phyloP scores from a whole-genome alignment of 1,140 invertebrate genomes.

The Yoshiicerus persimilis region DNA sequence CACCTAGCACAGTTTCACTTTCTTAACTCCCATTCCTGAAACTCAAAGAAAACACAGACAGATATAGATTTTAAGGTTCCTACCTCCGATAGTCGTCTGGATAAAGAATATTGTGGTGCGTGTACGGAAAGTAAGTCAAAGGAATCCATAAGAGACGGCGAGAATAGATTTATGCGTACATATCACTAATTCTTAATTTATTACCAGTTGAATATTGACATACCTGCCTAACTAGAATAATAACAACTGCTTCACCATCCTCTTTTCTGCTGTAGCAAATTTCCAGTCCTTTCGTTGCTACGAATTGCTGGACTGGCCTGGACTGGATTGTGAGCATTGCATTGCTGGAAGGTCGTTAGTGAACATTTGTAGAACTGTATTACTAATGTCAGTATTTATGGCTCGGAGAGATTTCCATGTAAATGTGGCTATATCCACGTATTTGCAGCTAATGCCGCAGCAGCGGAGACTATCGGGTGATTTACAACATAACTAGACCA shows the following conservation, averaged over 20 bases:
- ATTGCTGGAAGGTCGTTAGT: too few relatives aligned
- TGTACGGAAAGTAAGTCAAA: neutral
- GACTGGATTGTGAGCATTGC: too few relatives aligned
- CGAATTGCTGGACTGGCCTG: too few relatives aligned
- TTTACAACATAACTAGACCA: neutral
- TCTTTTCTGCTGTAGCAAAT: neutral
- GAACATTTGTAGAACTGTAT: neutral
- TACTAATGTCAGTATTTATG: neutral
- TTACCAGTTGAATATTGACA: neutral
- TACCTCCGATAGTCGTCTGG: neutral
- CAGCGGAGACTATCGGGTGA: neutral
- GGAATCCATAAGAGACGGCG: too few relatives aligned
- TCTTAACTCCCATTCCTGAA: neutral
- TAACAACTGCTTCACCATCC: neutral
- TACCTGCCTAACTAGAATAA: neutral
- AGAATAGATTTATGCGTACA: constrained; percentile 13
- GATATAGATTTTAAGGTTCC: neutral
- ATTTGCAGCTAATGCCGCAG: neutral
- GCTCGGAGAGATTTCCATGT: neutral
- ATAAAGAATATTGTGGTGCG: neutral
- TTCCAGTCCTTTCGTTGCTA: neutral
- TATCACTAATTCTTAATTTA: neutral
- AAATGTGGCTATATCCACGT: neutral
- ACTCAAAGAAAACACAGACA: neutral
- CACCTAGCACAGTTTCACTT: neutral